A percentile compares a stretch with the other conserved stretches of the same genome.
Conservation (phyloP, 2,797 vertebrate species). For the Xiphophorus birchmanni region DNA sequence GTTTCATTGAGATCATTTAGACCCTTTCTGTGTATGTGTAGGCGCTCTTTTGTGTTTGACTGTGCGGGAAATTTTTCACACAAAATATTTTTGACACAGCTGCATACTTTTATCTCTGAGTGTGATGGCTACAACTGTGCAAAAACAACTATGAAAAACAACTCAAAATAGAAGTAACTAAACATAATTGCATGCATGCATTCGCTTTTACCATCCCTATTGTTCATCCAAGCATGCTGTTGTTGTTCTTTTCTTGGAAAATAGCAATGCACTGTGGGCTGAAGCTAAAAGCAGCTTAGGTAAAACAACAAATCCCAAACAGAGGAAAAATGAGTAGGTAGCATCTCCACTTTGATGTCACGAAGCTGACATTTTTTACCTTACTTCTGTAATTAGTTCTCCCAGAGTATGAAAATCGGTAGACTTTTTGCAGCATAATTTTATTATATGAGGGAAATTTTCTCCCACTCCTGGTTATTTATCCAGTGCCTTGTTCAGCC, state of each 20-base stretch:
- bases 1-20: conserved; percentile 48
- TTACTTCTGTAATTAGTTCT: conserved; percentile 74
- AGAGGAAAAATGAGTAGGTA: conserved; percentile 54
- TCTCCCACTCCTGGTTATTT: conserved; percentile 53
- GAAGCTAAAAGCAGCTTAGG: conserved; percentile 67
- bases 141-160: conserved; percentile 9
- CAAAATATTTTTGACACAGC: conserved; percentile 20
- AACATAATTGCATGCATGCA: conserved; percentile 13
- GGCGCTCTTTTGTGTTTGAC: conserved; percentile 42
- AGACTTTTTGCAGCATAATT: conserved; percentile 63
- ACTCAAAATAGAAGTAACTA: conserved; percentile 2
- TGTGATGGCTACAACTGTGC: conserved; percentile 15
- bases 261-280: conserved; percentile 48
- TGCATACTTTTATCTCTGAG: conserved; percentile 21
- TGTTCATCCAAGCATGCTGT: conserved; percentile 12
- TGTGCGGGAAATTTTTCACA: conserved; percentile 41
- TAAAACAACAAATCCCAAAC: conserved; percentile 65
- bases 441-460: conserved; percentile 63
- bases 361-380: conserved; percentile 65
- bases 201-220: conserved; percentile 11
- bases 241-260: conserved; percentile 57
- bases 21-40: conserved; percentile 3
- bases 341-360: conserved; percentile 70
- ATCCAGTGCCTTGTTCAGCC: conserved; percentile 38
- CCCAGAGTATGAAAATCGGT: conserved; percentile 60